Base-by-base conservation (phyloP, 1,140 invertebrate genomes). In the Solenopsis invicta region DNA sequence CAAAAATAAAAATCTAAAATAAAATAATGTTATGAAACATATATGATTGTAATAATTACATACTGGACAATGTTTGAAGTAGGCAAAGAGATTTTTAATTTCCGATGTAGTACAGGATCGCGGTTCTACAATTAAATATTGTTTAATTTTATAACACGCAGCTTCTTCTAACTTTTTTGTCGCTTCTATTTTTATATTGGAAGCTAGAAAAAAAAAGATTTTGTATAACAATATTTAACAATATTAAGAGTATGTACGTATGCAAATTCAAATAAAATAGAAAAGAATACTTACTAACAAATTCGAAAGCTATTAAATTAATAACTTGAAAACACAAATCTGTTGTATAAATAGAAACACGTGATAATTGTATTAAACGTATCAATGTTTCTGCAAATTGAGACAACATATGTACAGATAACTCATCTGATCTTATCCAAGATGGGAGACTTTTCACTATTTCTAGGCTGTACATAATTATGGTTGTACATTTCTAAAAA, bases 11-110 rank as follows among this genome's bases (percentile, higher is more conserved):
- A 24, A 37, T 56, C n/a, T n/a, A n/a, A n/a, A n/a, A n/a, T 62
- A 50, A 78, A 56, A 9, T 85, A 45, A 9, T 85, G 8, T 62
- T 59, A 59, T 24, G 59, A 59, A 24, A 76, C 18, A 54, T 59
- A 77, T 41, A 77, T 54, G 69, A 64, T 64, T 80, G 48, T 52
- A 69, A 66, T 54, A 50, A 59, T 80, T 88, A 87, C 76, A 41
- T 66, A 94, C 93, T 59, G 93, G 91, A 84, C 88, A 93, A 37
- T 88, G 74, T 85, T 88, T 84, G 13, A 93, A 93, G 76, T 92
- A 94, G 69, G 66, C 56, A 4, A 94, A 76, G 61, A 92, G 93
- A 54, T 78, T 91, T 41, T 87, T 67, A 18, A 86, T 50, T 74
- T 94, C 90, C 6, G 21, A 4, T 6, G 18, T 9, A 10, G 85